Conservation (phyloP, 2,797 vertebrate species). For the Enteromius trimaculatus region DNA sequence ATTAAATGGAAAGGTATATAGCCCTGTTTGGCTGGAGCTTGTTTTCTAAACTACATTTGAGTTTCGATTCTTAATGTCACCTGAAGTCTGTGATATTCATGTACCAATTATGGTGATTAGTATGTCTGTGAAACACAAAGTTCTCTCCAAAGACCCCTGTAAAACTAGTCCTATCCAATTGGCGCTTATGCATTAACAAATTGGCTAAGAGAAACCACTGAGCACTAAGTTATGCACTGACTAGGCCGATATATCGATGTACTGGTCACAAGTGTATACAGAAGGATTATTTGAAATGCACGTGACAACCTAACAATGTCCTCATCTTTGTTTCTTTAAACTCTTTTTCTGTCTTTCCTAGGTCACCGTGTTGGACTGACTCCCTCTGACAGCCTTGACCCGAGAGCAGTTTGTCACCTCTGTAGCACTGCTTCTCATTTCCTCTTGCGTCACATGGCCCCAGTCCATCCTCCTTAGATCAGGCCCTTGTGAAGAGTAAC, state of each 20-base stretch:
- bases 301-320: slow-evolving; percentile 1
- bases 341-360: slow-evolving; percentile 25
- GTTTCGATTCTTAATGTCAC: no score
- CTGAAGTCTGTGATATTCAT: no score
- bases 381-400: slow-evolving; percentile 28
- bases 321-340: slow-evolving; percentile 17
- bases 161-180: no score
- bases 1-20: background rate
- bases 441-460: slow-evolving; percentile 26
- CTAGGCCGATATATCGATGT: background rate
- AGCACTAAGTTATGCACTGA: background rate
- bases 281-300: background rate
- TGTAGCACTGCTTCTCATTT: slow-evolving; percentile 1
- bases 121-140: no score
- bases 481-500: background rate
- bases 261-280: background rate
- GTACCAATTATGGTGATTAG: no score
- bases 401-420: slow-evolving; percentile 52
- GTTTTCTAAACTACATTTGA: no score
- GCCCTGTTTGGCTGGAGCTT: no score
- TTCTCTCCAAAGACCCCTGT: no score
- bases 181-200: background rate
- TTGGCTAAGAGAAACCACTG: background rate
- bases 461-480: slow-evolving; percentile 5
- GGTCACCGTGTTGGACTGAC: slow-evolving; percentile 38